Conservation (phyloP, 2,113 vertebrate genomes). For the Tor tambroides region DNA sequence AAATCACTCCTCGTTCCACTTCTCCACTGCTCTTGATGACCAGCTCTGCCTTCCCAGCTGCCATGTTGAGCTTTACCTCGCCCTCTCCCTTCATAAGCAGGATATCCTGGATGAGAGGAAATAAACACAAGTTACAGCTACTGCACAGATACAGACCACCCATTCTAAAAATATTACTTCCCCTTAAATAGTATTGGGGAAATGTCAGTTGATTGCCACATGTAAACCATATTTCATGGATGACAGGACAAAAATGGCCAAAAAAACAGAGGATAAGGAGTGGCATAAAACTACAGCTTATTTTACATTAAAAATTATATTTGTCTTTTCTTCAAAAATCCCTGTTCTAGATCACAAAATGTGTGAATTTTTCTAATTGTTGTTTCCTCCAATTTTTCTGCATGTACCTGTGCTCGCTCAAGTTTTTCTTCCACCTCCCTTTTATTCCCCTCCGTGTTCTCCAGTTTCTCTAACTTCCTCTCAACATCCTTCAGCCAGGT, state of each 20-base stretch:
- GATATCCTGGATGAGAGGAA: constrained; percentile 82
- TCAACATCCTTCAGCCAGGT: constrained; percentile 87
- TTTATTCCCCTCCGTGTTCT: constrained; percentile 87
- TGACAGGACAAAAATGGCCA: no score
- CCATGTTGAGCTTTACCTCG: constrained; percentile 95
- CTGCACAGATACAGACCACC: constrained; percentile 26
- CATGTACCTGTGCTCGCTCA: constrained; percentile 85
- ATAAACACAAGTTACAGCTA: constrained; percentile 26
- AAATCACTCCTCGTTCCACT: constrained; percentile 84
- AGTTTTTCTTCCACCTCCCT: constrained; percentile 82
- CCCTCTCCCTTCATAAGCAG: constrained; percentile 95
- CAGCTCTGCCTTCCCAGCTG: constrained; percentile 92
- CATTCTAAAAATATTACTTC: constrained; percentile 46
- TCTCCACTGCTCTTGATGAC: constrained; percentile 81
- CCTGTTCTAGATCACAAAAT: not conserved
- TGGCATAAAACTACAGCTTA: not conserved
- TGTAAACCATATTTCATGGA: not conserved
- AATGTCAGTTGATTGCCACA: not conserved
- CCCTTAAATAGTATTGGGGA: not conserved
- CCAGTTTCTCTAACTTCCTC: constrained; percentile 79
- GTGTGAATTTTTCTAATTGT: no score
- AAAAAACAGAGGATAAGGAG: no score
- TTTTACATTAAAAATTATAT: not conserved
- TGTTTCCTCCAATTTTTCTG: not conserved
- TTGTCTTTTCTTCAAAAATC: not conserved